A percentile compares a stretch with the other conserved stretches of the same genome.
Conservation (phyloP, 2,797 vertebrate genomes). For the Acrossocheilus wenchowensis region DNA sequence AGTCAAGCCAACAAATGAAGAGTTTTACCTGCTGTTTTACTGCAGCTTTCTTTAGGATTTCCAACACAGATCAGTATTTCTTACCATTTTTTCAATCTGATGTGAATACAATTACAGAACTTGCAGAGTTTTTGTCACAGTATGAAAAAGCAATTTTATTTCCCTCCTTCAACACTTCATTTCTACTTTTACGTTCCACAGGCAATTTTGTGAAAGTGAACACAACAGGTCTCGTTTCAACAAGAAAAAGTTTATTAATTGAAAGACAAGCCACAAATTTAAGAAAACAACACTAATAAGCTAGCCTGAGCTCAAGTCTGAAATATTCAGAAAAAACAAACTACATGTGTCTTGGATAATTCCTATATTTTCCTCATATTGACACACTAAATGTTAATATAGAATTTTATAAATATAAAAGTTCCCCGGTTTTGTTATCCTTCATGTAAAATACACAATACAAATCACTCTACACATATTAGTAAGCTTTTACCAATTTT, state of each 20-base stretch:
- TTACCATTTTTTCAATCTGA: too few relatives aligned
- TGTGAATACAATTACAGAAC: too few relatives aligned
- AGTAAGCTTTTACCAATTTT: slow-evolving; percentile 93
- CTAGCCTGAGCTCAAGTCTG: slow-evolving; percentile 99
- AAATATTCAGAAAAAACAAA: slow-evolving; percentile 99
- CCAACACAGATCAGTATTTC: too few relatives aligned
- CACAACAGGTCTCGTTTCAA: slow-evolving; percentile 74
- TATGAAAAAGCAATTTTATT: background rate
- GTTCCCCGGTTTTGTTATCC: slow-evolving; percentile 90
- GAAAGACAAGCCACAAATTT: slow-evolving; percentile 99
- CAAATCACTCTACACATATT: slow-evolving; percentile 97
- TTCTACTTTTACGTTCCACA: background rate
- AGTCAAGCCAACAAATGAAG: background rate
- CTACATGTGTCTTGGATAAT: slow-evolving; percentile 99
- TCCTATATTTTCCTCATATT: slow-evolving; percentile 95
- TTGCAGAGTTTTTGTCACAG: background rate
- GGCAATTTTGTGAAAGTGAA: background rate
- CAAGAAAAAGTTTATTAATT: slow-evolving; percentile 99
- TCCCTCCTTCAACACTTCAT: background rate
- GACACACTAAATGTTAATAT: slow-evolving; percentile 99
- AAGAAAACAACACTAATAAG: slow-evolving; percentile 99
- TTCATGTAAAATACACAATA: slow-evolving; percentile 98
- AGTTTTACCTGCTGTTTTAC: background rate
- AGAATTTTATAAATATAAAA: slow-evolving; percentile 99
- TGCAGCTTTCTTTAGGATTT: too few relatives aligned